A percentile compares a stretch with the other conserved stretches of the same genome.
These are phyloP conservation scores for Ooceraea biroi DNA, from an alignment of 1,140 invertebrate genomes.

Conservation along the genomic window DNA sequence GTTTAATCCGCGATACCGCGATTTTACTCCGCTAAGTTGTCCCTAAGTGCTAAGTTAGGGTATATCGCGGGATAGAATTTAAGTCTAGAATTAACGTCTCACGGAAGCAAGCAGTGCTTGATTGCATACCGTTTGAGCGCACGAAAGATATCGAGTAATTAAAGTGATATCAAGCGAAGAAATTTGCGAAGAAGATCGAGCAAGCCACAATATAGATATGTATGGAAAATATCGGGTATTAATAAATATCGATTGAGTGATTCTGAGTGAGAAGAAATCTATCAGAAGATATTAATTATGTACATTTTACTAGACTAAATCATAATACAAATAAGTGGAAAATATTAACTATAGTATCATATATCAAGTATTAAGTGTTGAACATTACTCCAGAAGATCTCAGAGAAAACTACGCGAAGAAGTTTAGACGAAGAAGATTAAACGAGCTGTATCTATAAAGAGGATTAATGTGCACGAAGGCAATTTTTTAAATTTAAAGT, in stretches of 20 bases:
- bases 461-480: neutral
- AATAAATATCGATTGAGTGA: neutral
- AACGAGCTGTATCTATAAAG: neutral
- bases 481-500: neutral
- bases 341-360: neutral
- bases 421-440: neutral
- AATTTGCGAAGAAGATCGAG: neutral
- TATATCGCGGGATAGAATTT: slow-evolving; percentile 32
- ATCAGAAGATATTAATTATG: neutral
- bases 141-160: neutral
- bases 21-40: slow-evolving; percentile 51
- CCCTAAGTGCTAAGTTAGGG: slow-evolving; percentile 62
- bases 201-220: neutral
- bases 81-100: slow-evolving; percentile 41
- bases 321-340: slow-evolving; percentile 17
- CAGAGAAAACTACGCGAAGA: neutral
- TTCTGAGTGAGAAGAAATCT: slow-evolving; percentile 1
- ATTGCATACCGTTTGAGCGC: neutral
- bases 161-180: slow-evolving; percentile 6
- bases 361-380: slow-evolving; percentile 27
- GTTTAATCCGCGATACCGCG: slow-evolving; percentile 33
- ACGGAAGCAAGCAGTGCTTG: slow-evolving; percentile 32
- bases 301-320: slow-evolving; percentile 12
- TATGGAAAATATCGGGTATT: slow-evolving; percentile 9
- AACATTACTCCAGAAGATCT: slow-evolving; percentile 5